Evolutionary conservation across 2,888 invertebrate species (phyloP).

Genomic region (Tipula lateralis): DNA sequence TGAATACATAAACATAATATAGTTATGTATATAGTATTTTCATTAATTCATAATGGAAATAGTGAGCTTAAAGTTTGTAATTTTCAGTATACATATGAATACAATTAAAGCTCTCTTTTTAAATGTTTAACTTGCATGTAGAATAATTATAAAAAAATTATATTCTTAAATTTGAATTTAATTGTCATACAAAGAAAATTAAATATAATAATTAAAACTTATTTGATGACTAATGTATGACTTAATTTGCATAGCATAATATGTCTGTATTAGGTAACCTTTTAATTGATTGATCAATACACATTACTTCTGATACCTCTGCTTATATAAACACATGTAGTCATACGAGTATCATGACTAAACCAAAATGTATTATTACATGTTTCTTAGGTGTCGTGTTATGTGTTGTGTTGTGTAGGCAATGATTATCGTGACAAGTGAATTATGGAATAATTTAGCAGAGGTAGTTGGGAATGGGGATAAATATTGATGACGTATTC

Average conservation of each 20-base stretch:
- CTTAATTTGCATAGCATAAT: not conserved
- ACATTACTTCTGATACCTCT: not conserved
- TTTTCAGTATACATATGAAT: not conserved
- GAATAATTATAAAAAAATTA: not conserved
- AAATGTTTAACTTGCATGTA: not conserved
- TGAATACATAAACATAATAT: not conserved
- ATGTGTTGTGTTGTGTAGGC: not conserved
- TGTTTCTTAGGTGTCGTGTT: not conserved
- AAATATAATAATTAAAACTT: not conserved
- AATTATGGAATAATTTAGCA: not conserved
- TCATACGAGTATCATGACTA: not conserved
- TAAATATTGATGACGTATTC: no score
- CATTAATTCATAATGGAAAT: not conserved
- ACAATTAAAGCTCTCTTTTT: not conserved
- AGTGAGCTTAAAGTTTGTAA: not conserved
- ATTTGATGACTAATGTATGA: not conserved
- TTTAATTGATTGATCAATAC: not conserved
- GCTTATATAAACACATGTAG: not conserved
- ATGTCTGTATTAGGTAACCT: not conserved
- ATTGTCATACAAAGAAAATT: not conserved
- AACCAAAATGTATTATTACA: not conserved
- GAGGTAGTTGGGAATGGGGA: no score
- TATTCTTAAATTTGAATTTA: not conserved
- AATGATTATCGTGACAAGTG: not conserved
- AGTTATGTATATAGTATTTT: no score